phyloP scores from a whole-genome alignment of 30 jellyfish, hydroid and myxozoan genomes.

The Aurelia sp. region DNA sequence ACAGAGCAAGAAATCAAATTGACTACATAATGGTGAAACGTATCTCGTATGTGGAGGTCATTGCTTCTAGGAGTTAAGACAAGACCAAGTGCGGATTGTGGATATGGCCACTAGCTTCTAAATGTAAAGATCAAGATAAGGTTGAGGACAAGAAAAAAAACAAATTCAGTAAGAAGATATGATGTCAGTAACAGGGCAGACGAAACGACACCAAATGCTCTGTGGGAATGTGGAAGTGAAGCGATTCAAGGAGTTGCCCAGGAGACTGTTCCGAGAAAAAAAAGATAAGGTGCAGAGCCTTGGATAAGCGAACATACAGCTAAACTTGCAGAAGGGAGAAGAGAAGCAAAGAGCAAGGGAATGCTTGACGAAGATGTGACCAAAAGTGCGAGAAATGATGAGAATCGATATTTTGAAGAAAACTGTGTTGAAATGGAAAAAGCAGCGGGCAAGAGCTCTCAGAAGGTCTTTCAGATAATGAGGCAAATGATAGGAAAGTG shows the following conservation, averaged over 20 bases:
- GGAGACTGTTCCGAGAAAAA: constrained; percentile 15
- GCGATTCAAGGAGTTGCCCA: constrained; percentile 4
- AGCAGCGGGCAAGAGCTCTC: too few relatives aligned
- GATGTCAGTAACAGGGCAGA: not conserved
- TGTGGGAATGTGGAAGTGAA: constrained; percentile 6
- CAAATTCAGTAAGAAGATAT: too few relatives aligned
- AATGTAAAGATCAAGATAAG: too few relatives aligned
- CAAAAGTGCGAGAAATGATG: constrained; percentile 10
- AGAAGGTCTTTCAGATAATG: too few relatives aligned
- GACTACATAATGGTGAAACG: not conserved
- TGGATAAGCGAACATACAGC: constrained; percentile 24
- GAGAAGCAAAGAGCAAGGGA: constrained; percentile 20
- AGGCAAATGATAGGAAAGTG: constrained; percentile 2
- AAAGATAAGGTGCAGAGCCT: not conserved
- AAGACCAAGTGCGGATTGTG: constrained; percentile 37
- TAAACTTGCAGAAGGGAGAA: constrained; percentile 4
- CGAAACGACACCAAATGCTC: not conserved
- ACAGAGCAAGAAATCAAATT: not conserved
- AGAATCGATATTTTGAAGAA: constrained; percentile 3
- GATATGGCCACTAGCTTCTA: not conserved
- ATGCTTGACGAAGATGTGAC: constrained; percentile 14
- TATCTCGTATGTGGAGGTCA: not conserved
- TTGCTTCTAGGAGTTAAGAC: constrained; percentile 3
- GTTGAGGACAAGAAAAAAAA: too few relatives aligned
- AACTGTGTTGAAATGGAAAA: constrained; percentile 2